These are phyloP conservation scores for Coturnix japonica DNA, from an alignment of 2,113 vertebrate species.

Conservation along the genomic window DNA sequence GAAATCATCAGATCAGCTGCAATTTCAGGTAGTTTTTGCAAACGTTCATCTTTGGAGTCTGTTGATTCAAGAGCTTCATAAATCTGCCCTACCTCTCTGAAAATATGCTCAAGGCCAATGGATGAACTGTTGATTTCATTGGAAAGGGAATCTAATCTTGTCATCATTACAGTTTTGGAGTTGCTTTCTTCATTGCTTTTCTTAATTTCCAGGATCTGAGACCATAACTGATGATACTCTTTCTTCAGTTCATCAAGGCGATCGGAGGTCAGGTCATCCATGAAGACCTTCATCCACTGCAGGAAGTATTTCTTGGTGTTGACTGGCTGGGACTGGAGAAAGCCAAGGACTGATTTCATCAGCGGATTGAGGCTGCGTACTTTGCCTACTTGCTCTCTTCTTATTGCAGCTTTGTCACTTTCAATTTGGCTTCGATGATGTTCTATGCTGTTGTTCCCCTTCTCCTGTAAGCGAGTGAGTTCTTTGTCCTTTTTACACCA, in stretches of 20 bases:
- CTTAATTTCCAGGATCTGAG: constrained; percentile 56
- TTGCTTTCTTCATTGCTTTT: background rate
- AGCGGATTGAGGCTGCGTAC: constrained; percentile 24
- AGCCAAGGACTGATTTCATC: constrained; percentile 42
- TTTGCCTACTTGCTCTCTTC: constrained; percentile 19
- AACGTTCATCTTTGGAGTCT: background rate
- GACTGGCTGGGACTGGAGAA: constrained; percentile 31
- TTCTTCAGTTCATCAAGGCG: constrained; percentile 45
- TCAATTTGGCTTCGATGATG: constrained; percentile 65
- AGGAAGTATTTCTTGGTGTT: constrained; percentile 74
- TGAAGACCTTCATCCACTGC: constrained; percentile 70
- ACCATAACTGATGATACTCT: constrained; percentile 59
- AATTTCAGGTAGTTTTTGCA: constrained; percentile 66
- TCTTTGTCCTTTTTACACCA: constrained; percentile 78
- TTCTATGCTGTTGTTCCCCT: constrained; percentile 62
- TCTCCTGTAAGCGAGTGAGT: constrained; percentile 68
- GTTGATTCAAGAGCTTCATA: constrained; percentile 73
- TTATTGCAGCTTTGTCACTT: constrained; percentile 53
- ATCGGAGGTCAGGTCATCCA: constrained; percentile 58
- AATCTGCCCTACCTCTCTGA: constrained; percentile 81
- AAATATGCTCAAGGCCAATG: constrained; percentile 78
- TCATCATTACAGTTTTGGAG: rapidly evolving
- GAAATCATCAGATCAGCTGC: constrained; percentile 80
- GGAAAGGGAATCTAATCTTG: constrained; percentile 50
- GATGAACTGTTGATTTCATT: constrained; percentile 57